Evolutionary conservation across 2,888 invertebrate species (phyloP), one percentile per base, ranked within the genome.

Genomic region (Melieria omissa): DNA sequence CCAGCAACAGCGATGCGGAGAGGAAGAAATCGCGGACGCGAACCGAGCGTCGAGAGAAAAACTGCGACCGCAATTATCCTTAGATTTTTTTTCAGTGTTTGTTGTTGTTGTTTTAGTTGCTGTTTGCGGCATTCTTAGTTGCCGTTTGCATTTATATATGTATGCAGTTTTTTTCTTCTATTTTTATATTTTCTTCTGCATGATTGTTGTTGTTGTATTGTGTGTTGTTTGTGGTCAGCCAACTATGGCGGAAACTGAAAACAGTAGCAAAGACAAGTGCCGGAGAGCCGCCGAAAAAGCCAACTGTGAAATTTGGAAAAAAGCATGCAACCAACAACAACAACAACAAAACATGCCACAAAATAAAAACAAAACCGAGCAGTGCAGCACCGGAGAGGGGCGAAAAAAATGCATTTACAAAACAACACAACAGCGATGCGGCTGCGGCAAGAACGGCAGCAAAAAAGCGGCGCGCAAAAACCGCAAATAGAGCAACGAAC

Each of bases 401-500:
- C 45, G 9, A 44, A 42, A 61, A 9, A 45, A 52, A 9, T n/a
- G 49, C 16, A 12, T 16, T 6, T 10, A 42, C 16, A 42, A 14
- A 47, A 16, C n/a, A 12, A 42, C 16, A 41, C 46, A 49, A 14
- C 60, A 60, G 67, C 45, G 61, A 44, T 29, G 29, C 68, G 61
- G 44, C 45, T 62, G 61, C 61, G 12, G 52, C 52, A 58, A 57
- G 42, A 68, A 62, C 52, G 14, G 46, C 12, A 16, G 5, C 49
- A 49, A 46, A 55, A 65, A 66, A 58, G 41, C 47, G 57, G 29
- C 44, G 58, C 66, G 52, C 52, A 10, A 61, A 68, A 61, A 68
- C 68, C 68, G 61, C 68, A 68, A 68, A 68, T 68, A 60, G 68
- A 68, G 68, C 68, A 68, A 62, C 66, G 57, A 66, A 66, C 66